These are phyloP conservation scores for Hybos culiciformis DNA, from an alignment of 2,888 invertebrate genomes.

Conservation along the genomic window DNA sequence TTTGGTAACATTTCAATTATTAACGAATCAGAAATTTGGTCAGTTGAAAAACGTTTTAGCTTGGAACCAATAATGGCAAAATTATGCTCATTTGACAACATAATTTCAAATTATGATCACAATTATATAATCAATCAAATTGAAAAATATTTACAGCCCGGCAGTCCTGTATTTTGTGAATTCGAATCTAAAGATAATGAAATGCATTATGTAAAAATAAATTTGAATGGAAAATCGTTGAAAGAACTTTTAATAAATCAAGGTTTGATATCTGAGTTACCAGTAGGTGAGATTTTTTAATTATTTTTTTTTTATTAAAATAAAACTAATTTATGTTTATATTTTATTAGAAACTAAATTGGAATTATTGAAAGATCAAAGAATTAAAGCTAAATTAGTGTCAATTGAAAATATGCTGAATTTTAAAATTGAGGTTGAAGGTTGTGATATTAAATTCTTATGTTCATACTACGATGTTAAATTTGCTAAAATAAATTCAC, in stretches of 20 bases:
- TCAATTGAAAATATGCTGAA: conserved; percentile 28
- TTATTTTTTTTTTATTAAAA: not conserved
- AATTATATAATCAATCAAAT: conserved; percentile 31
- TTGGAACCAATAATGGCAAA: conserved; percentile 56
- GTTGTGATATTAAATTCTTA: conserved; percentile 28
- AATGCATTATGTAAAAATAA: conserved; percentile 27
- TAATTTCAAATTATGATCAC: conserved; percentile 42
- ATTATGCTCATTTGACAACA: conserved; percentile 48
- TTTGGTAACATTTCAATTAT: conserved; percentile 59
- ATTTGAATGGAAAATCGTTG: conserved; percentile 23
- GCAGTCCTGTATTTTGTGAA: conserved; percentile 26
- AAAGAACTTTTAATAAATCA: conserved; percentile 24
- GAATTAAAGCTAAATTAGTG: conserved; percentile 28
- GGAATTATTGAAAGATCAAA: conserved; percentile 28
- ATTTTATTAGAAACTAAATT: conserved; percentile 24
- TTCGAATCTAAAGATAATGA: conserved; percentile 22
- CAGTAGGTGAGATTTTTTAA: conserved; percentile 15
- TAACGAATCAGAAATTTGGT: conserved; percentile 50
- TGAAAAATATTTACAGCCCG: conserved; percentile 29
- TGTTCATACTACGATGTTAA: conserved; percentile 32
- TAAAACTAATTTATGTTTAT: not conserved
- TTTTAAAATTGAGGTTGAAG: conserved; percentile 30
- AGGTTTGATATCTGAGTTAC: conserved; percentile 24
- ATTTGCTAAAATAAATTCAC: conserved; percentile 30
- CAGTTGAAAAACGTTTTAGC: conserved; percentile 50